phyloP scores from a whole-genome alignment of 2,888 invertebrate genomes.

The Odontocerum albicorne region DNA sequence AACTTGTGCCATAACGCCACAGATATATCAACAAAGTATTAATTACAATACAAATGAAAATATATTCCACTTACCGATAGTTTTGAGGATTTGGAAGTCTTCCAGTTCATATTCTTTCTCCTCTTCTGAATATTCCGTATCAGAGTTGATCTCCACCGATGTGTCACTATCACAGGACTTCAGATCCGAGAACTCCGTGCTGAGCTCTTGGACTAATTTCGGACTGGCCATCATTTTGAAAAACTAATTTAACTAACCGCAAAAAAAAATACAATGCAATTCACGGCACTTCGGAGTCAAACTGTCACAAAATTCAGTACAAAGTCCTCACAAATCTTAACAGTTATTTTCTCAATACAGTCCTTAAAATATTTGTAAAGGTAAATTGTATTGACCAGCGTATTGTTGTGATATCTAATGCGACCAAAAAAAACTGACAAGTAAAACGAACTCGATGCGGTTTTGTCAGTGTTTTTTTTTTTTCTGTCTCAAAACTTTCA shows the following conservation, averaged over 20 bases:
- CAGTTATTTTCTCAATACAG: no score
- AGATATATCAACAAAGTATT: no score
- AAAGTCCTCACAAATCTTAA: no score
- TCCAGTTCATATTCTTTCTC: slow-evolving; percentile 71
- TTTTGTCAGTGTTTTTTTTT: not conserved
- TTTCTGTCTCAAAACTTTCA: no score
- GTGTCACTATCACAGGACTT: slow-evolving; percentile 56
- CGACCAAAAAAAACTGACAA: no score
- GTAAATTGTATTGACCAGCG: not conserved
- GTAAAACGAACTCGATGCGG: not conserved
- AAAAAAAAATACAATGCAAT: slow-evolving; percentile 5
- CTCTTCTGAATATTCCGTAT: slow-evolving; percentile 60
- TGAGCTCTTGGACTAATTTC: slow-evolving; percentile 57
- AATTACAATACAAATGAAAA: not conserved
- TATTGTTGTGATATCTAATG: no score
- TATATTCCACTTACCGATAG: slow-evolving; percentile 73
- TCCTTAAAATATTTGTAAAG: slow-evolving; percentile 1
- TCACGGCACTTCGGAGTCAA: not conserved
- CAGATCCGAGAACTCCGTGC: slow-evolving; percentile 55
- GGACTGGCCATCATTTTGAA: slow-evolving; percentile 60
- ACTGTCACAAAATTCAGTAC: no score
- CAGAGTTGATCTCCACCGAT: slow-evolving; percentile 58
- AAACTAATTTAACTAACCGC: no score
- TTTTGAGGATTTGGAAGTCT: slow-evolving; percentile 84
- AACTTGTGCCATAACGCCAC: no score